Evolutionary conservation across 2,888 invertebrate genomes (phyloP), one percentile per base, ranked within the genome.

Genomic region (Didymodactylos carnosus): DNA sequence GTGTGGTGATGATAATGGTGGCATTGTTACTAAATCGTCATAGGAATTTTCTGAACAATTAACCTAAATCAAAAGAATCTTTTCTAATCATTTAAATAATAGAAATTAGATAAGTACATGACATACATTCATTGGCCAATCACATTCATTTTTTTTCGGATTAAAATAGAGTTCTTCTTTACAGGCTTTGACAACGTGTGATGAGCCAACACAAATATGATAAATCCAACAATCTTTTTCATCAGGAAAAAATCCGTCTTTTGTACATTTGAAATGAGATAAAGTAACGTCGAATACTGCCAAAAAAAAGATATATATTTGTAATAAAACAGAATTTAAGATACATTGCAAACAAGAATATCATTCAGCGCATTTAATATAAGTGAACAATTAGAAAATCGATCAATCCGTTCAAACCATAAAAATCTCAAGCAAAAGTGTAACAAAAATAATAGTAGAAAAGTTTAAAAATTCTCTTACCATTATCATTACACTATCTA

Each of bases 111-210:
- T 62, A n/a, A 69, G 72, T 46, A 46, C 41, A 40, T 70, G 70
- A 8, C 70, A 69, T n/a, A 75, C 75, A 39, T 75, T 75, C 71
- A 75, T 72, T 4, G 62, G 72, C 75, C 75, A 75, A 72, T 75
- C 75, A 29, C 75, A 75, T 25, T 69, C 62, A 19, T 71, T 71
- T 40, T 69, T 72, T 39, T 69, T 46, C 10, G 75, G 69, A 51
- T 75, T 75, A 41, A 75, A 75, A 27, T 69, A 69, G 13, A 72
- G 39, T 25, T 75, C 75, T 40, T 75, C 75, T 46, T 75, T 71
- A 39, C 75, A 75, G 39, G 75, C 75, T 46, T 71, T 71, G 1
- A 75, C 75, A 51, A 69, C 69, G 69, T 75, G 75, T 29, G 69
- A 69, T 7, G 71, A 39, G 27, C 72, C 75, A 35, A 71, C 71